Percentiles rank a stretch among this genome's conserved stretches.
Conservation (phyloP, 2,113 vertebrate genomes). For the Nettapus auritus region DNA sequence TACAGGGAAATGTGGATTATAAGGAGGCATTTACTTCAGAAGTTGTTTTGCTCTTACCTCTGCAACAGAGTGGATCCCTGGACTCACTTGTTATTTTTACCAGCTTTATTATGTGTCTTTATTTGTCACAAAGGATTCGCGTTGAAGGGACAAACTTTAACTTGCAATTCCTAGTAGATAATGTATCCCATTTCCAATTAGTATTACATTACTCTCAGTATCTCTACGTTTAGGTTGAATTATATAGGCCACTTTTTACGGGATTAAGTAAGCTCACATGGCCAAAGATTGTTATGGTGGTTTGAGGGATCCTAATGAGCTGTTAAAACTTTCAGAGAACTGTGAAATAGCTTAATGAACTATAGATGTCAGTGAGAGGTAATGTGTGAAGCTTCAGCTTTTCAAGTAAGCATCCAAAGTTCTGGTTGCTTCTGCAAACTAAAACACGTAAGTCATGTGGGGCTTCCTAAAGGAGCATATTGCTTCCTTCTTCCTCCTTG, state of each 20-base stretch:
- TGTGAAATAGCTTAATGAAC: neutral
- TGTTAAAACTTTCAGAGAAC: neutral
- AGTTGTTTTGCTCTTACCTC: neutral
- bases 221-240: neutral
- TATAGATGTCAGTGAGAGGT: neutral
- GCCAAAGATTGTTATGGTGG: neutral
- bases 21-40: neutral
- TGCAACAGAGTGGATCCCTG: rapidly evolving
- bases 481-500: neutral
- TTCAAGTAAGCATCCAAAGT: neutral
- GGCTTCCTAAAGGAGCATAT: neutral
- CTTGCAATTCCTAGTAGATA: neutral
- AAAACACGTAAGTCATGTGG: neutral
- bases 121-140: neutral
- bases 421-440: neutral
- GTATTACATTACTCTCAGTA: neutral
- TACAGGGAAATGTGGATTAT: neutral
- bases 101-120: neutral
- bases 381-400: neutral
- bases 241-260: neutral
- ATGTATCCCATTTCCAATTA: neutral
- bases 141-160: neutral
- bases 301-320: neutral
- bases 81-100: neutral
- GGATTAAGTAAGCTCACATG: neutral